Evolutionary conservation across 1,140 invertebrate species (phyloP).

Genomic region (Dinoponera quadriceps): DNA sequence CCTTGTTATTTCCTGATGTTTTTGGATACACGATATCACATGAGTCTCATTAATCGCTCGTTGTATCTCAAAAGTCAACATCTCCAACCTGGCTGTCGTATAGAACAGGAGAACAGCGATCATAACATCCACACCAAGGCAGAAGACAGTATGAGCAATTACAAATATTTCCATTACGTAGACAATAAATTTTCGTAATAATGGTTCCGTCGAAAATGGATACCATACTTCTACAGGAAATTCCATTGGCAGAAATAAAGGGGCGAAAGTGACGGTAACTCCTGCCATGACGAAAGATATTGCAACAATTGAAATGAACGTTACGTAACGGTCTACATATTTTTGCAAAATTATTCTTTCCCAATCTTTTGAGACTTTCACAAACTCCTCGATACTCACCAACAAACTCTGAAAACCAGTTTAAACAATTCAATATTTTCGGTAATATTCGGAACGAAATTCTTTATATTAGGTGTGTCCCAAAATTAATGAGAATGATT

Average conservation of each 20-base stretch:
- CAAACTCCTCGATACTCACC: conserved; percentile 42
- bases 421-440: not conserved
- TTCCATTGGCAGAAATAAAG: conserved; percentile 2
- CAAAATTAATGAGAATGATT: no score
- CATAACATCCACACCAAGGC: conserved; percentile 11
- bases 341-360: conserved; percentile 63
- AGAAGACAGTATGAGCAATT: not conserved
- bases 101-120: conserved; percentile 22
- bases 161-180: conserved; percentile 13
- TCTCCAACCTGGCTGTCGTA: conserved; percentile 10
- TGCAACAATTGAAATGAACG: conserved; percentile 47
- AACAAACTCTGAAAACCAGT: conserved; percentile 53
- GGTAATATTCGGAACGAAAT: not conserved
- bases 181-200: conserved; percentile 16
- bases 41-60: conserved; percentile 1
- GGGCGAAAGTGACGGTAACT: conserved; percentile 31
- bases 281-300: conserved; percentile 32
- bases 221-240: conserved; percentile 13
- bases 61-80: not conserved
- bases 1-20: conserved; percentile 24
- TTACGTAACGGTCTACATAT: conserved; percentile 65
- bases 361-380: conserved; percentile 18
- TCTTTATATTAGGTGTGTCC: no score
- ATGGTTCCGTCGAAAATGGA: conserved; percentile 9
- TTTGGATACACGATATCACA: not conserved